Percentiles rank a stretch among this genome's conserved stretches.
Conservation (phyloP, 2,113 vertebrate genomes). For the Peucedramus taeniatus region DNA sequence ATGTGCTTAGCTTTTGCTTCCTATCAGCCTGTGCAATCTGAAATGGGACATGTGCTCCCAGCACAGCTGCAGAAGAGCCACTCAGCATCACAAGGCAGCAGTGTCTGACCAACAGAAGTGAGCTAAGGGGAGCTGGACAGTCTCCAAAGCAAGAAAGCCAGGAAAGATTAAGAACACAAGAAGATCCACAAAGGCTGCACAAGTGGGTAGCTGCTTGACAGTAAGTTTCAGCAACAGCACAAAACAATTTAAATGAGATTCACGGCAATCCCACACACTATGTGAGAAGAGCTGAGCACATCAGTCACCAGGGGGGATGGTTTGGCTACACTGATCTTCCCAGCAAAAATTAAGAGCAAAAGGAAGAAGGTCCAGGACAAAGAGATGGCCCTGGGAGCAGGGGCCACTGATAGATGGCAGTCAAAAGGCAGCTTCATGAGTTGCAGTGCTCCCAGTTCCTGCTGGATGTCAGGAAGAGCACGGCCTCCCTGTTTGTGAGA, state of each 20-base stretch:
- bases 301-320: rapidly evolving
- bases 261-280: rapidly evolving
- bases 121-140: neutral
- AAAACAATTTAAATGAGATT: neutral
- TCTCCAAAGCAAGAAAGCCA: neutral
- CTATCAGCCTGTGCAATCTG: neutral
- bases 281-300: neutral
- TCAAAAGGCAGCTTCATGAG: neutral
- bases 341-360: neutral
- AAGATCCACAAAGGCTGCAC: neutral
- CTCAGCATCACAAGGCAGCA: neutral
- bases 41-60: neutral
- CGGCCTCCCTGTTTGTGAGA: neutral
- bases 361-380: neutral
- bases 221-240: neutral
- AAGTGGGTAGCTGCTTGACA: neutral
- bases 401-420: neutral
- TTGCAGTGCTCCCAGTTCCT: neutral
- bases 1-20: neutral
- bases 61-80: neutral
- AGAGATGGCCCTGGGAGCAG: neutral
- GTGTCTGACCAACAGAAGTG: neutral
- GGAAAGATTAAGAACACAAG: neutral
- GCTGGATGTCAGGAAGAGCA: neutral
- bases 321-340: rapidly evolving